A percentile compares a stretch with the other conserved stretches of the same genome.
These are phyloP conservation scores for Pocillopora damicornis DNA, from an alignment of 64 coral and sea anemone species.

Conservation along the genomic window DNA sequence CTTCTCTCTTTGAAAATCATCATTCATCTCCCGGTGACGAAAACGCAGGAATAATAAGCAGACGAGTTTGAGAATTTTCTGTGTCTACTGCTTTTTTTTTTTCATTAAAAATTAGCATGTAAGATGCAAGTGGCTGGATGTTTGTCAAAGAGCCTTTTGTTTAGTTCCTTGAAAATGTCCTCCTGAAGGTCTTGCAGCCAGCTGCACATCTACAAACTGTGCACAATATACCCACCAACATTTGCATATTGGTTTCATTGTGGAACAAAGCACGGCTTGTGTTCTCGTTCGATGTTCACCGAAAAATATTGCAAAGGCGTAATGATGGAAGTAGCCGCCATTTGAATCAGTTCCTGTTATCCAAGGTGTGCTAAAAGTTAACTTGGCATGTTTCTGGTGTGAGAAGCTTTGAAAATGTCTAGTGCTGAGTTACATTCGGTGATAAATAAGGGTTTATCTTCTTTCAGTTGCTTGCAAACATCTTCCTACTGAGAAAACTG, in stretches of 20 bases:
- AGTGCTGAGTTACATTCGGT: no score
- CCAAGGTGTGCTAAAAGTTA: no score
- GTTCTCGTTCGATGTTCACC: neutral
- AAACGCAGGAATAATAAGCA: neutral
- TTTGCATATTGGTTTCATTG: neutral
- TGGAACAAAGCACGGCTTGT: neutral
- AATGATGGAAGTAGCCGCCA: no score
- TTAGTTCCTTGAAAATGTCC: neutral
- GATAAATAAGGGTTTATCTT: no score
- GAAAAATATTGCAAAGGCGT: neutral
- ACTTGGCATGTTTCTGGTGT: no score
- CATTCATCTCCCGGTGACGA: neutral
- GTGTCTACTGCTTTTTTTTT: neutral
- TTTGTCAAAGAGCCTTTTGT: neutral
- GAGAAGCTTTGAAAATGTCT: no score
- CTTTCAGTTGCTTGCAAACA: no score
- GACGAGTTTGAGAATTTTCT: neutral
- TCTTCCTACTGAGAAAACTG: no score
- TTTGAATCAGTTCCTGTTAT: no score
- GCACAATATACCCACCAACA: neutral
- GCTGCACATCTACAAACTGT: neutral
- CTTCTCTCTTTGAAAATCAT: neutral
- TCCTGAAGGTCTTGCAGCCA: neutral
- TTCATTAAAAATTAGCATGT: neutral
- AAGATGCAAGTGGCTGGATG: neutral